Base-by-base conservation (phyloP, 2,113 vertebrate genomes). In the Aythya baeri region DNA sequence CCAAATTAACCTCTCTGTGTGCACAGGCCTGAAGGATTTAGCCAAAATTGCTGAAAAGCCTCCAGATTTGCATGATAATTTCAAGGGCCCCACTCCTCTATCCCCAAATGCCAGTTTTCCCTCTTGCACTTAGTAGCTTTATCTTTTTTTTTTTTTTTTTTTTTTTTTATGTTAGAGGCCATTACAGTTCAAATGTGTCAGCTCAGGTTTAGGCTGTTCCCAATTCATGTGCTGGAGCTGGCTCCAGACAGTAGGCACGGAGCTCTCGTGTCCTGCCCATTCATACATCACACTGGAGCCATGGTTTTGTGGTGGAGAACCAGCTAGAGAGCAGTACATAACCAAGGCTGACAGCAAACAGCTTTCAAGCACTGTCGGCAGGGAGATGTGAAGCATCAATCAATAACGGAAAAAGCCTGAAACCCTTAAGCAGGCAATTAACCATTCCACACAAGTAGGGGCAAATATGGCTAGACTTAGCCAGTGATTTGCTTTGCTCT, bases 1-100 rank as follows among this genome's bases (percentile, higher is more conserved):
- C 38, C 72, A 91, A 91, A 89, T 95, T 91, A 95, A 97, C 93
- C 55, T 85, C 82, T 91, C 26, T 83, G 20, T 85, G 71, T 65
- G 50, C 43, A 89, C 78, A 92, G 77, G 65, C 65, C 88, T 76
- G 71, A 93, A 92, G 78, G 89, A 91, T 65, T 94, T 91, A 94
- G 43, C 46, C 86, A 74, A 88, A 96, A 89, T 75, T 92, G 62
- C 86, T 85, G 86, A 89, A 95, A 91, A 92, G 62, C 81, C 52
- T 89, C 54, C 34, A 92, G 70, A 92, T 93, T 84, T 92, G 34
- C 44, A 44, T 75, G 38, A 87, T 87, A 54, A 89, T 94, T 96
- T 94, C 71, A 83, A 82, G 92, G 49, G 49, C 46, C 46, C 46
- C 46, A 49, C 43, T 77, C 65, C 32, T 59, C 49, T 34, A 83